phyloP scores from a whole-genome alignment of 2,888 invertebrate genomes.

The Harpalus rubripes region DNA sequence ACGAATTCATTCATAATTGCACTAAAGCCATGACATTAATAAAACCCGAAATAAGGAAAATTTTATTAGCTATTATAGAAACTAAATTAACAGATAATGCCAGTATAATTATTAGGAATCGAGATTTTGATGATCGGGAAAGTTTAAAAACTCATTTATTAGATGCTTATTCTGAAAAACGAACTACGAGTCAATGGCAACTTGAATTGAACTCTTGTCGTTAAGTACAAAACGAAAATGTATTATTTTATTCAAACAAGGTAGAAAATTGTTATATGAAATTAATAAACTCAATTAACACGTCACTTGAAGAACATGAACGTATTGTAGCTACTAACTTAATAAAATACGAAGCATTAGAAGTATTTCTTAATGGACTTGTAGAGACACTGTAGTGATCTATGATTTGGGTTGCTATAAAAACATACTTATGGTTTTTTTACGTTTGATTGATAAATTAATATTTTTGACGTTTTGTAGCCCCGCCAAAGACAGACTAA shows the following conservation, averaged over 20 bases:
- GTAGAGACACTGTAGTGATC: no score
- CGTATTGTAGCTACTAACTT: slow-evolving; percentile 69
- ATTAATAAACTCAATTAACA: slow-evolving; percentile 70
- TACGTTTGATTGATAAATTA: no score
- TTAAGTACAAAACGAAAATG: slow-evolving; percentile 70
- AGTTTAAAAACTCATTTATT: slow-evolving; percentile 68
- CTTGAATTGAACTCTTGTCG: slow-evolving; percentile 71
- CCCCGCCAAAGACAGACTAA: no score
- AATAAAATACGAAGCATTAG: slow-evolving; percentile 70
- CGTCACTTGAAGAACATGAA: slow-evolving; percentile 66
- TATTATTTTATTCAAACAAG: slow-evolving; percentile 70
- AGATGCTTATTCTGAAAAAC: slow-evolving; percentile 69
- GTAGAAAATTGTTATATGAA: slow-evolving; percentile 72
- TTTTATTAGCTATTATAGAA: slow-evolving; percentile 68
- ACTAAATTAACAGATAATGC: slow-evolving; percentile 69
- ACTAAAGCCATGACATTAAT: neutral
- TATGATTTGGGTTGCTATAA: no score
- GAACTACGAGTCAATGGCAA: slow-evolving; percentile 72
- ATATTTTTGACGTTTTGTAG: no score
- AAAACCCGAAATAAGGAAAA: neutral
- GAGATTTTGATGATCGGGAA: slow-evolving; percentile 68
- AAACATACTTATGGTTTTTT: no score
- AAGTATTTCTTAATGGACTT: slow-evolving; percentile 72
- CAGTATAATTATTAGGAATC: slow-evolving; percentile 68
- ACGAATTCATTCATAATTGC: slow-evolving; percentile 21